phyloP scores from a whole-genome alignment of 2,113 vertebrate genomes.

The Tyto alba region DNA sequence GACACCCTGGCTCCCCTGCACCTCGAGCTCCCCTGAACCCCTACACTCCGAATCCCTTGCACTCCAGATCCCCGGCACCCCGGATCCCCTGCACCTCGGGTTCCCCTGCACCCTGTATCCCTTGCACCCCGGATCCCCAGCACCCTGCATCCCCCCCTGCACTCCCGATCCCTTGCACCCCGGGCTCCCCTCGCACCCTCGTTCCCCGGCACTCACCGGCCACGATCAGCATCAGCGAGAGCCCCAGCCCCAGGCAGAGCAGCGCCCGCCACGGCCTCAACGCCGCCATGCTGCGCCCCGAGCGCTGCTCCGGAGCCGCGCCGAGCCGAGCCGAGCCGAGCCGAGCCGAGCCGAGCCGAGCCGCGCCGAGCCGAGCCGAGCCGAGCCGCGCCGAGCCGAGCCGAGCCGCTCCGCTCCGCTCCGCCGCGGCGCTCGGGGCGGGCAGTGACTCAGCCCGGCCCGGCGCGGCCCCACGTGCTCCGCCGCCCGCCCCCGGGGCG shows the following conservation, averaged over 20 bases:
- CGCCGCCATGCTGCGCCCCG: not conserved
- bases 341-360: not conserved
- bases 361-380: not conserved
- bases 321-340: not conserved
- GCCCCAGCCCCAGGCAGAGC: not conserved
- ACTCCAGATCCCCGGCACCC: no score
- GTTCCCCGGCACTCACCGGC: not conserved
- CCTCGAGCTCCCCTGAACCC: not conserved
- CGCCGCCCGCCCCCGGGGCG: not conserved
- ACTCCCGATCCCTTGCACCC: not conserved
- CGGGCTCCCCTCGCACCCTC: no score
- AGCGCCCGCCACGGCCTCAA: not conserved
- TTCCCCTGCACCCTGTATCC: not conserved
- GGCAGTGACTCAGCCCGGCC: not conserved
- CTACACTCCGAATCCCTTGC: not conserved
- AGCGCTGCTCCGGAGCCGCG: not conserved
- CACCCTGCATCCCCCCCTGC: no score
- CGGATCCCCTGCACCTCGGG: not conserved
- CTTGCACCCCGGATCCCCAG: not conserved
- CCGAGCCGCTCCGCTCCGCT: not conserved
- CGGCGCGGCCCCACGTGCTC: slow-evolving; percentile 12
- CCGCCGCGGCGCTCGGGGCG: not conserved
- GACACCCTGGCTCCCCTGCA: not conserved
- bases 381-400: not conserved
- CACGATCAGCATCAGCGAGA: not conserved